phyloP scores from a whole-genome alignment of 2,797 vertebrate species.

The Myotis pilosus region DNA sequence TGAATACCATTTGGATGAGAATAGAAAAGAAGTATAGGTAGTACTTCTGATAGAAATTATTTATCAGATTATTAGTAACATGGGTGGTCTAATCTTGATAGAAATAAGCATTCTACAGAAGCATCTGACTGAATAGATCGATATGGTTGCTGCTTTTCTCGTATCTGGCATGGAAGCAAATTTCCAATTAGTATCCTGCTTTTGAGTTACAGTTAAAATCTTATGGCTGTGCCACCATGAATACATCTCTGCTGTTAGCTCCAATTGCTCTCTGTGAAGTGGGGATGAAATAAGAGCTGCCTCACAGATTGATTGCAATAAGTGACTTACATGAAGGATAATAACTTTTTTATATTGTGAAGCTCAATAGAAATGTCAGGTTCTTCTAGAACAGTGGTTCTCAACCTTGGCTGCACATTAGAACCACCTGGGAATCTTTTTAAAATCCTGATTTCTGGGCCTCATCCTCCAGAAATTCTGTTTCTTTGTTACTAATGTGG shows the following conservation, averaged over 20 bases:
- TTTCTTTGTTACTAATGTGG: too few species aligned
- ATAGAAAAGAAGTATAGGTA: not conserved
- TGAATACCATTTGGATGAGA: not conserved
- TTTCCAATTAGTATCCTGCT: not conserved
- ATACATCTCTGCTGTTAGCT: not conserved
- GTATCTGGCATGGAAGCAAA: not conserved
- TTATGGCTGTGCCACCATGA: not conserved
- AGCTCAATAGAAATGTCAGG: not conserved
- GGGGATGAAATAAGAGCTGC: not conserved
- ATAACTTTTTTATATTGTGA: not conserved
- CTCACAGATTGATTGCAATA: not conserved
- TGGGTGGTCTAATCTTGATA: not conserved
- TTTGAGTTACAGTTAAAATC: not conserved
- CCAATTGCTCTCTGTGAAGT: not conserved
- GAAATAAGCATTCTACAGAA: conserved; percentile 25
- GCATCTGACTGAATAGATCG: not conserved
- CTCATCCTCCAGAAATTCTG: too few species aligned
- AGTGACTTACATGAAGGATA: not conserved
- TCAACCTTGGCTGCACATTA: too few species aligned
- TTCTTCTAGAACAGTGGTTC: not conserved
- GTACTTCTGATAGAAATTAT: not conserved
- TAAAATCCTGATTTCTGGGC: too few species aligned
- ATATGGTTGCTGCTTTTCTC: not conserved
- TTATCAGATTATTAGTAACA: not conserved
- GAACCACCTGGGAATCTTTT: too few species aligned